Conservation (phyloP, 2,888 invertebrate species). For the Amblyjoppa proteus region DNA sequence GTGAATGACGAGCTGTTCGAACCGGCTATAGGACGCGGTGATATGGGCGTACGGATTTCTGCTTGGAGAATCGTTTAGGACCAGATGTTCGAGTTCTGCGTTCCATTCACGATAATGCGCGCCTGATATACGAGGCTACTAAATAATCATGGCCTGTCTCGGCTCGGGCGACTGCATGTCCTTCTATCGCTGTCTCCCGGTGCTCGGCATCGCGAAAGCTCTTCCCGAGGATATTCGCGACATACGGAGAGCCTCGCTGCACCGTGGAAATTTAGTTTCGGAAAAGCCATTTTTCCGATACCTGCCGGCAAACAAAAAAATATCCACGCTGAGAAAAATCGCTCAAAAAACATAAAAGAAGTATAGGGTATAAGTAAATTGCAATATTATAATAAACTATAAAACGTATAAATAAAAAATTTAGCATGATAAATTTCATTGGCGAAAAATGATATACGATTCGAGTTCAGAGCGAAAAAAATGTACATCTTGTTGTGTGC, state of each 20-base stretch:
- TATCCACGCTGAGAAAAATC: background rate
- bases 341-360: too few species aligned
- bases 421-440: background rate
- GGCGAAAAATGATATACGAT: too few species aligned
- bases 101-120: slow-evolving; percentile 57
- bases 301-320: background rate
- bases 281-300: slow-evolving; percentile 3
- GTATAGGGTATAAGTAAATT: too few species aligned
- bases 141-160: slow-evolving; percentile 53
- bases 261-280: slow-evolving; percentile 15
- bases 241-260: background rate
- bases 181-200: background rate
- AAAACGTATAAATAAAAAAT: background rate
- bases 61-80: slow-evolving; percentile 35
- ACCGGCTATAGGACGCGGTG: background rate
- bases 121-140: slow-evolving; percentile 40
- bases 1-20: background rate
- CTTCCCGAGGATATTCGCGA: slow-evolving; percentile 11
- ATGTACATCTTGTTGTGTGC: too few species aligned
- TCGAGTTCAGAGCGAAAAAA: too few species aligned
- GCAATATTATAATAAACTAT: too few species aligned
- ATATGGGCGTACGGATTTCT: slow-evolving; percentile 60
- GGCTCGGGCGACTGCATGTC: slow-evolving; percentile 1
- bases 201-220: background rate
- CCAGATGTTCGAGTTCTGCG: slow-evolving; percentile 60